phyloP scores from a whole-genome alignment of 2,888 invertebrate genomes.

The Diachrysia chrysitis region DNA sequence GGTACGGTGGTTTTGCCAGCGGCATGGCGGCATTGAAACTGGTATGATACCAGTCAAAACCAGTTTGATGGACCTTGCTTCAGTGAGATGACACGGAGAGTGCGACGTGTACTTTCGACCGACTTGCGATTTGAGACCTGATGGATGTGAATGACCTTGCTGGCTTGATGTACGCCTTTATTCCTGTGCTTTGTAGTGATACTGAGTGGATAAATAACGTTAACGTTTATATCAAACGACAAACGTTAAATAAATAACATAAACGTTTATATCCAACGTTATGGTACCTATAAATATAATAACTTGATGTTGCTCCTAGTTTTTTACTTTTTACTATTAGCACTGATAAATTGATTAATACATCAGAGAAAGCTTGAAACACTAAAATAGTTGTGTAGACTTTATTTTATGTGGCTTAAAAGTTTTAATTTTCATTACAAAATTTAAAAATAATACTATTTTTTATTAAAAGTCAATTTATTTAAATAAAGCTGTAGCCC shows the following conservation, averaged over 20 bases:
- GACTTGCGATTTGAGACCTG: slow-evolving; percentile 16
- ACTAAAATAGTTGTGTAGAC: neutral
- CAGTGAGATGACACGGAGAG: slow-evolving; percentile 50
- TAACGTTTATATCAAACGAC: too few relatives aligned
- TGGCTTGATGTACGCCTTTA: neutral
- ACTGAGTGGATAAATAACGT: too few relatives aligned
- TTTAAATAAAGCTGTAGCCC: too few relatives aligned
- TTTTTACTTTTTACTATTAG: too few relatives aligned
- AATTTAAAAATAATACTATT: too few relatives aligned
- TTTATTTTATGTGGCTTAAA: too few relatives aligned
- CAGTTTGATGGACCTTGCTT: slow-evolving; percentile 52
- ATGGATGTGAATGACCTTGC: slow-evolving; percentile 5
- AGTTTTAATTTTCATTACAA: too few relatives aligned
- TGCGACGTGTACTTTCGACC: slow-evolving; percentile 41
- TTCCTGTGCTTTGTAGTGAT: neutral
- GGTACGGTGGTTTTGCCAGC: slow-evolving; percentile 14
- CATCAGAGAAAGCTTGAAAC: neutral
- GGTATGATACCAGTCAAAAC: slow-evolving; percentile 36
- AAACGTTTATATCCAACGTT: too few relatives aligned
- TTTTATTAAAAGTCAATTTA: too few relatives aligned
- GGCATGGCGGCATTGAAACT: slow-evolving; percentile 50
- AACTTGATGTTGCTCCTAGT: too few relatives aligned
- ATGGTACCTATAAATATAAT: too few relatives aligned
- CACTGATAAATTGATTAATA: neutral
- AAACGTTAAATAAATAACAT: too few relatives aligned